Percentiles rank a stretch among this genome's conserved stretches.
Conservation (phyloP, 2,888 invertebrate genomes). For the Troglohyphantes excavatus region DNA sequence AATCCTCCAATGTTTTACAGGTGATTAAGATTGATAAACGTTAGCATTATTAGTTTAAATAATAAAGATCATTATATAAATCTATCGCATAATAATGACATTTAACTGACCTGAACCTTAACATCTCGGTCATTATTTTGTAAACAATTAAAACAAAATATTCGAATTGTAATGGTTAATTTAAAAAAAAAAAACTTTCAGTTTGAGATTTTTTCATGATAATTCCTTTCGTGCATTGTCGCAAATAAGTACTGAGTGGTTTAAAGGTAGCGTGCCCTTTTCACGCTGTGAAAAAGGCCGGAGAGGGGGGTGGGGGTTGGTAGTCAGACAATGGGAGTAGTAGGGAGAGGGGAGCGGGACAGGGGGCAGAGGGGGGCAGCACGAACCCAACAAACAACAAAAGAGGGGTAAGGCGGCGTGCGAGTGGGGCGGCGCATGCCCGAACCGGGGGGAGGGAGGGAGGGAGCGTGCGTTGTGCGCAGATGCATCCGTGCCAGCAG, state of each 20-base stretch:
- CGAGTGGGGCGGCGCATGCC: neutral
- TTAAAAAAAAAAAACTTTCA: too few species aligned
- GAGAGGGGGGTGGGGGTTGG: neutral
- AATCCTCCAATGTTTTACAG: too few species aligned
- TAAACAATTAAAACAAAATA: too few species aligned
- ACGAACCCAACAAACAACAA: neutral
- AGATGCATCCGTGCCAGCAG: constrained; percentile 44
- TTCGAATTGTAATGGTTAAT: too few species aligned
- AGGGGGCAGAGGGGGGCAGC: neutral
- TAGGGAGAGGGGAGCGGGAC: constrained; percentile 7
- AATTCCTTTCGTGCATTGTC: too few species aligned
- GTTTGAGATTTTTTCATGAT: too few species aligned
- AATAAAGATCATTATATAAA: too few species aligned
- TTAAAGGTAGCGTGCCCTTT: constrained; percentile 56
- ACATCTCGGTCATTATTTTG: too few species aligned
- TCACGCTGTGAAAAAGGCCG: constrained; percentile 30
- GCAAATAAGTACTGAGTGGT: neutral
- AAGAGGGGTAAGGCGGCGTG: constrained; percentile 4
- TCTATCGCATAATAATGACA: too few species aligned
- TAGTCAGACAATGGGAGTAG: constrained; percentile 27
- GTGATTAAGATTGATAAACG: too few species aligned
- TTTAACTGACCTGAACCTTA: too few species aligned
- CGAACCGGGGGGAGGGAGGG: constrained; percentile 32
- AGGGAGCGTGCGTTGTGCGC: constrained; percentile 47
- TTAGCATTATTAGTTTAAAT: too few species aligned